Conservation (phyloP, 2,888 invertebrate genomes). For the Drosophila flavopinicola region DNA sequence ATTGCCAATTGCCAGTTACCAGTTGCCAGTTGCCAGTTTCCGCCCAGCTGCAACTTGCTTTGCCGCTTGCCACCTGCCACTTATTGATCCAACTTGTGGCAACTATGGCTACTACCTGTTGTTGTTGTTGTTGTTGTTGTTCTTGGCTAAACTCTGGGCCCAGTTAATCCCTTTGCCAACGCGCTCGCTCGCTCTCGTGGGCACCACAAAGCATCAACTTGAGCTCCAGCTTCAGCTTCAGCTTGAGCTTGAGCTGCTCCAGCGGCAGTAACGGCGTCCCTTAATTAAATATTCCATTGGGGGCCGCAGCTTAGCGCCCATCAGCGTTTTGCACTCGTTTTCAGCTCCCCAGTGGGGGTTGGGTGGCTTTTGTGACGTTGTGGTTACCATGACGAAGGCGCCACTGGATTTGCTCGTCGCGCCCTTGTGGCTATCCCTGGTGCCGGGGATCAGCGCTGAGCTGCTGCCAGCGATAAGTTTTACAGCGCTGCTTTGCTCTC, state of each 20-base stretch:
- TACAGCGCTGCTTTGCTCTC: slow-evolving; percentile 1
- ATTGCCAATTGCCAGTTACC: slow-evolving; percentile 22
- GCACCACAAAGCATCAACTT: slow-evolving; percentile 35
- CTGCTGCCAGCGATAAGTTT: slow-evolving; percentile 6
- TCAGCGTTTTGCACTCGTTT: slow-evolving; percentile 35
- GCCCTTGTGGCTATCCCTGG: slow-evolving; percentile 23
- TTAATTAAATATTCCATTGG: slow-evolving; percentile 72
- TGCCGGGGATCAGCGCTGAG: slow-evolving; percentile 21
- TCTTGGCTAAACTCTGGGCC: slow-evolving; percentile 31
- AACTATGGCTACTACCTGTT: slow-evolving; percentile 38
- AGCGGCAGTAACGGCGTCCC: slow-evolving; percentile 18
- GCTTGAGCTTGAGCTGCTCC: slow-evolving; percentile 13
- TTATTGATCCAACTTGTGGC: slow-evolving; percentile 57
- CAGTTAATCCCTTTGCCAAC: slow-evolving; percentile 38
- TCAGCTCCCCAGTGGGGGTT: slow-evolving; percentile 4
- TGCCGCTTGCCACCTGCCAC: slow-evolving; percentile 5
- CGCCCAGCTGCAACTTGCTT: slow-evolving; percentile 21
- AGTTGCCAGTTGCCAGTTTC: slow-evolving; percentile 30
- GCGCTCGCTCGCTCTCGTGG: slow-evolving; percentile 19
- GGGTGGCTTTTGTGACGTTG: slow-evolving; percentile 11
- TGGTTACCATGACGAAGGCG: slow-evolving; percentile 38
- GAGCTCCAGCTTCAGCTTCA: slow-evolving; percentile 20
- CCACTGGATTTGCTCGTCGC: slow-evolving; percentile 23
- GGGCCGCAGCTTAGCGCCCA: slow-evolving; percentile 33
- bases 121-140: slow-evolving; percentile 9